phyloP scores from a whole-genome alignment of 2,113 vertebrate species.

The Dasyornis broadbenti region DNA sequence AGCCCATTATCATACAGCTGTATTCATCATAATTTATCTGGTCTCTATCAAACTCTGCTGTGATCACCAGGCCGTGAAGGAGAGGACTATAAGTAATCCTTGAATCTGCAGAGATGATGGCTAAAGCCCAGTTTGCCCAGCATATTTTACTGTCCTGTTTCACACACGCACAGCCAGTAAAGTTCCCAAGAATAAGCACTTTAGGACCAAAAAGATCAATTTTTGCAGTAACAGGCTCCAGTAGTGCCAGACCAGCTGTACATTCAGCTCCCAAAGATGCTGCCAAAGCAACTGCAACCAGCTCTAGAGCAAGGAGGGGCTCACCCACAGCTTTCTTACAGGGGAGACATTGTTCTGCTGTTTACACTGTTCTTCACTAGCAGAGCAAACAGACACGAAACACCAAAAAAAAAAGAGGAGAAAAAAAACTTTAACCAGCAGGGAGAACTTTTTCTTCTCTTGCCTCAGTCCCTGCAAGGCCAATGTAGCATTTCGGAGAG shows the following conservation, averaged over 20 bases:
- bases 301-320: neutral
- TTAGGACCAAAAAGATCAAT: neutral
- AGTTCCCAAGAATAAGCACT: neutral
- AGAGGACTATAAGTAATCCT: neutral
- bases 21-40: slow-evolving; percentile 15
- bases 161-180: fast-evolving
- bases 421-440: neutral
- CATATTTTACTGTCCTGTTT: neutral
- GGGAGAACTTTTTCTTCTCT: neutral
- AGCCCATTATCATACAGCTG: neutral
- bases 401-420: fast-evolving
- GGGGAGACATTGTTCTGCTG: neutral
- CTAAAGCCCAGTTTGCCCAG: neutral
- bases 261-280: neutral
- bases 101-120: neutral
- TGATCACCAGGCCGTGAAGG: neutral
- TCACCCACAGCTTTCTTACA: neutral
- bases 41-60: neutral
- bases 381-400: neutral
- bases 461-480: neutral
- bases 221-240: neutral
- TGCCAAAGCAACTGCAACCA: neutral
- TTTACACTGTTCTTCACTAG: neutral
- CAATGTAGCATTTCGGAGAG: fast-evolving
- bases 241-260: neutral